These are phyloP conservation scores for Drosophila antonietae DNA, from an alignment of 2,888 invertebrate genomes.

Conservation along the genomic window DNA sequence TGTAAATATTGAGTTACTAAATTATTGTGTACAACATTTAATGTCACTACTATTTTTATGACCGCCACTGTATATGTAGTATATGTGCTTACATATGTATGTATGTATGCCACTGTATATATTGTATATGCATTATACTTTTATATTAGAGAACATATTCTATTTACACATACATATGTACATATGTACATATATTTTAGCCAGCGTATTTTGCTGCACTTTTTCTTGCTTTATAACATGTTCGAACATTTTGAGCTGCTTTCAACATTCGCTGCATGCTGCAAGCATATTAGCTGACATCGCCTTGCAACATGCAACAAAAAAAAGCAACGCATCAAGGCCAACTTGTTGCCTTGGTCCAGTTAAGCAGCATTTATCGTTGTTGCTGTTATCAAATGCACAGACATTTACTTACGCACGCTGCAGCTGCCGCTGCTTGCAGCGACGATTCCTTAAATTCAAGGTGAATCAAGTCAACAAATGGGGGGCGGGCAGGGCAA, in stretches of 20 bases:
- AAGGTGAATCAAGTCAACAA: constrained; percentile 58
- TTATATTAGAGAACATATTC: background rate
- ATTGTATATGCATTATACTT: background rate
- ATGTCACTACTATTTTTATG: no score
- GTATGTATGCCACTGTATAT: no score
- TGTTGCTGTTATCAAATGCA: constrained; percentile 7
- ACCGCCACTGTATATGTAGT: no score
- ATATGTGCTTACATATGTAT: no score
- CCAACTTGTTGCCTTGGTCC: constrained; percentile 32
- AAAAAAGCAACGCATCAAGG: constrained; percentile 5
- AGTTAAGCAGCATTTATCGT: constrained; percentile 1
- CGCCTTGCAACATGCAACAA: constrained; percentile 49
- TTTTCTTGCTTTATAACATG: background rate
- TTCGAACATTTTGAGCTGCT: constrained; percentile 5
- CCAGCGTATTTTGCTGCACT: background rate
- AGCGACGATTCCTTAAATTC: constrained; percentile 72
- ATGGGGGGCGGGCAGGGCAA: background rate
- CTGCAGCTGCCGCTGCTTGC: constrained; percentile 5
- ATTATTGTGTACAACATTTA: no score
- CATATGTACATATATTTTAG: background rate
- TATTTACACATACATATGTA: background rate
- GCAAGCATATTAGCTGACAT: constrained; percentile 36
- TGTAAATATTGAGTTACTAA: no score
- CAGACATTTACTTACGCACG: constrained; percentile 48
- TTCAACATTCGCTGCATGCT: constrained; percentile 17